Percentiles rank a stretch among this genome's conserved stretches.
phyloP scores from a whole-genome alignment of 2,797 vertebrate species.

The Chaetophractus vellerosus region DNA sequence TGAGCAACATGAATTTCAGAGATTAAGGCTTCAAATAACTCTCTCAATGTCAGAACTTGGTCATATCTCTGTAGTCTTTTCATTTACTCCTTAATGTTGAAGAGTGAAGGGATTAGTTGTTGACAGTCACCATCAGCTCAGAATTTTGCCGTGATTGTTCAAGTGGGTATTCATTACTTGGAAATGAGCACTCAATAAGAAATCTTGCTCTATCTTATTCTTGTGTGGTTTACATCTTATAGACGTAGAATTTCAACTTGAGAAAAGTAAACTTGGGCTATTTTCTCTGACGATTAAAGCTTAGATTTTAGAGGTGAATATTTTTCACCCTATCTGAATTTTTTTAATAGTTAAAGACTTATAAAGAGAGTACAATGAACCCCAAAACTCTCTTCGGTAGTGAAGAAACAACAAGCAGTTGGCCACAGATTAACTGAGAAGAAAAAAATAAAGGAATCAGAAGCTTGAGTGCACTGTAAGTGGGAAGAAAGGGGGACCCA shows the following conservation, averaged over 20 bases:
- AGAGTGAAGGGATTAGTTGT: not conserved
- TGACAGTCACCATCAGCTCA: not conserved
- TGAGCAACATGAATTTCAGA: not conserved
- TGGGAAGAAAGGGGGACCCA: not conserved
- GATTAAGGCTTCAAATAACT: conserved; percentile 21
- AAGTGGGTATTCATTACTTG: conserved; percentile 45
- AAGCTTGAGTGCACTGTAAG: not conserved
- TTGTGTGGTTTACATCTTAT: conserved; percentile 8
- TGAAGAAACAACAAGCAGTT: not conserved
- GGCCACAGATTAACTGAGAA: not conserved
- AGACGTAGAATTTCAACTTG: conserved; percentile 45
- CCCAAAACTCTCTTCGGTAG: not conserved
- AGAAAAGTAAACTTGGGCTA: conserved; percentile 31
- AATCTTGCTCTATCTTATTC: not conserved
- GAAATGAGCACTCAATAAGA: conserved; percentile 11
- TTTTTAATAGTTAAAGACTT: conserved; percentile 34
- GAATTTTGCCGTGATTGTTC: conserved; percentile 61
- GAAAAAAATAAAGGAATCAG: not conserved
- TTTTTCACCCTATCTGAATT: not conserved
- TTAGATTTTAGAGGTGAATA: not conserved
- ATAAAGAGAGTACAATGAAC: not conserved
- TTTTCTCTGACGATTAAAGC: conserved; percentile 35
- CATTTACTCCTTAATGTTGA: not conserved
- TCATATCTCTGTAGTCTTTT: conserved; percentile 11
- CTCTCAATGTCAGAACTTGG: not conserved